Base-by-base conservation (phyloP, 2,888 invertebrate genomes). In the Saturnia pavonia region DNA sequence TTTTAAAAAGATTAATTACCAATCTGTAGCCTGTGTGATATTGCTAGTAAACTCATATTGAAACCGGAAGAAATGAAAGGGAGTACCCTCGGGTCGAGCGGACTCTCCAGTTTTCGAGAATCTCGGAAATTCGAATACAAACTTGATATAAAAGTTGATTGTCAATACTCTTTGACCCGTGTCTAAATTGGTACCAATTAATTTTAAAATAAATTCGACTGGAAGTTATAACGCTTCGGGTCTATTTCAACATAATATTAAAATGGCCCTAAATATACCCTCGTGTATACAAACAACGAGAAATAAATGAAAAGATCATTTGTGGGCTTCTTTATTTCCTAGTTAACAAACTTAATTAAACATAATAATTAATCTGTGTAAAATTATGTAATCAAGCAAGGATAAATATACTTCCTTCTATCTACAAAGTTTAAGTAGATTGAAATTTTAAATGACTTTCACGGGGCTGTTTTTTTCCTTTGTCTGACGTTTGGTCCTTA, bases 101-200 rank as follows among this genome's bases (percentile, higher is more conserved):
- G 63, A 40, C 63, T 63, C 63, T 63, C 40, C 34, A 34, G 34
- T 40, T 63, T 63, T 25, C 57, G 8, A 25, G 63, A 63, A 16
- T 63, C 63, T 63, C 34, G 12, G 63, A 63, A 27, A 40, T 63
- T 63, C 25, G 27, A 60, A 27, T 27, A 27, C 27, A 27, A 63
- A 63, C 22, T 63, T 63, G 40, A 27, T 40, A 16, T 63, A 40
- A 40, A 63, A 63, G 34, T 63, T 19, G 63, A 63, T 63, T 63
- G 63, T 34, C 63, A 63, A 34, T 40, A 40, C 34, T 34, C 63
- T 34, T 63, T 63, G 34, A 63, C 16, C 34, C 19, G 40, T 40
- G 34, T 63, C 63, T 27, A 63, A 63, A 63, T 27, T 63, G 34
- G 63, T 34, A 63, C 63, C 63, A 63, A 63, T 63, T 63, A 63